These are phyloP conservation scores for Platyura marginata DNA, from an alignment of 1,140 invertebrate genomes.

Conservation along the genomic window DNA sequence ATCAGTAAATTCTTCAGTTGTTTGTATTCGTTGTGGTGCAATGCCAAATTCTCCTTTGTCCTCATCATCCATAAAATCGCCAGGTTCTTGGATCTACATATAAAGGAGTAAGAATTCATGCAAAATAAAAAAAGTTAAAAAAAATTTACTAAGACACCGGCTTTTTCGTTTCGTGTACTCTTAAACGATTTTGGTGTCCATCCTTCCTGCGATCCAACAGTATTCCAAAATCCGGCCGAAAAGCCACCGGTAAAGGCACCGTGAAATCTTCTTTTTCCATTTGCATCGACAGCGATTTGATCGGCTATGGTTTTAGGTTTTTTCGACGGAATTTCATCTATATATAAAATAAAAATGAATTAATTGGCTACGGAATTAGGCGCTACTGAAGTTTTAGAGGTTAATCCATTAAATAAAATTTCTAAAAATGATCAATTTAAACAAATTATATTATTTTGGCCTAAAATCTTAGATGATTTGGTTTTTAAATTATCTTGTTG, in stretches of 20 bases:
- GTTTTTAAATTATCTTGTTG: no score
- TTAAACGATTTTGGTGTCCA: slow-evolving; percentile 85
- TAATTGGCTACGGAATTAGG: no score
- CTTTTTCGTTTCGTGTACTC: slow-evolving; percentile 62
- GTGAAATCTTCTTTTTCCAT: slow-evolving; percentile 86
- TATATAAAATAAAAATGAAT: no score
- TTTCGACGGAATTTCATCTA: slow-evolving; percentile 61
- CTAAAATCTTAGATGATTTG: no score
- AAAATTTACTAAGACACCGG: slow-evolving; percentile 9
- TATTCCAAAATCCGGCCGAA: slow-evolving; percentile 94
- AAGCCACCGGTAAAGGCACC: slow-evolving; percentile 99
- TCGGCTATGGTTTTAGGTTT: slow-evolving; percentile 71
- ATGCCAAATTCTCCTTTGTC: slow-evolving; percentile 91
- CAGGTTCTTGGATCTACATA: slow-evolving; percentile 45
- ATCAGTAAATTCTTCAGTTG: slow-evolving; percentile 52
- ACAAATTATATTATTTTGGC: no score
- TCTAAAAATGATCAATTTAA: no score
- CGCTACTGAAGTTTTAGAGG: no score
- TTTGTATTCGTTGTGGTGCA: slow-evolving; percentile 46
- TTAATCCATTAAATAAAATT: no score
- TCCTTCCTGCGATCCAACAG: slow-evolving; percentile 89
- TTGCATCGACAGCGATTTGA: slow-evolving; percentile 75
- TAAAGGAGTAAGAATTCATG: no score
- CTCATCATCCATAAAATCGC: slow-evolving; percentile 99
- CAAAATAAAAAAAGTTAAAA: not conserved